phyloP scores from a whole-genome alignment of 2,888 invertebrate species.

The Norana najaformis region DNA sequence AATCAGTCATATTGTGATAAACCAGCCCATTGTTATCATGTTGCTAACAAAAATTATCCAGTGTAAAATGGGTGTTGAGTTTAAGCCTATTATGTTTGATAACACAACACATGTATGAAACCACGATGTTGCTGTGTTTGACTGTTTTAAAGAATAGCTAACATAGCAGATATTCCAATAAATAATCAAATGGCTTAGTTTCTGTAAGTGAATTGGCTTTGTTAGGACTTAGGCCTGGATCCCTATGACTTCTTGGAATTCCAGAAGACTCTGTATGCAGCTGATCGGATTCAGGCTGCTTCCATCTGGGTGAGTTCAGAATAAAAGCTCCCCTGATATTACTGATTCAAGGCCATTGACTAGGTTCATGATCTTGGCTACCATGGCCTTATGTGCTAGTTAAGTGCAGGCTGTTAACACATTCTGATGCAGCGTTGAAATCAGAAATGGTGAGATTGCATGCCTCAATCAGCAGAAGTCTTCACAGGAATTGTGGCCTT shows the following conservation, averaged over 20 bases:
- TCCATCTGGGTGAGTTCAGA: conserved; percentile 19
- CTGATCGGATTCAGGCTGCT: conserved; percentile 18
- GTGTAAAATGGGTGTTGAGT: background rate
- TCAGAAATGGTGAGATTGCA: no score
- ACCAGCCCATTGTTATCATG: background rate
- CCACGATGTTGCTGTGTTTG: no score
- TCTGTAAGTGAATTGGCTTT: background rate
- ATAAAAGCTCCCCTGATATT: background rate
- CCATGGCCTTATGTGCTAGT: no score
- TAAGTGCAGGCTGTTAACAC: no score
- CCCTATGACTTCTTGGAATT: background rate
- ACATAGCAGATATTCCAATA: background rate
- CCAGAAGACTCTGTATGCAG: conserved; percentile 18
- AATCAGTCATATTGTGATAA: background rate
- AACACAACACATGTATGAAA: no score
- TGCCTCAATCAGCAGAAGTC: no score
- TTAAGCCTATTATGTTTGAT: no score
- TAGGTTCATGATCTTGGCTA: background rate
- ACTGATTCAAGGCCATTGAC: background rate
- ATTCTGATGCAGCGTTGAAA: no score
- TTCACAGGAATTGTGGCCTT: no score
- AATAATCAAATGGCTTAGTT: background rate
- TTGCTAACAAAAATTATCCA: background rate
- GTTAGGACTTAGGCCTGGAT: conserved; percentile 1
- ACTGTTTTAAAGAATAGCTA: no score